phyloP scores from a whole-genome alignment of 2,888 invertebrate species.

The Amaurobius ferox region DNA sequence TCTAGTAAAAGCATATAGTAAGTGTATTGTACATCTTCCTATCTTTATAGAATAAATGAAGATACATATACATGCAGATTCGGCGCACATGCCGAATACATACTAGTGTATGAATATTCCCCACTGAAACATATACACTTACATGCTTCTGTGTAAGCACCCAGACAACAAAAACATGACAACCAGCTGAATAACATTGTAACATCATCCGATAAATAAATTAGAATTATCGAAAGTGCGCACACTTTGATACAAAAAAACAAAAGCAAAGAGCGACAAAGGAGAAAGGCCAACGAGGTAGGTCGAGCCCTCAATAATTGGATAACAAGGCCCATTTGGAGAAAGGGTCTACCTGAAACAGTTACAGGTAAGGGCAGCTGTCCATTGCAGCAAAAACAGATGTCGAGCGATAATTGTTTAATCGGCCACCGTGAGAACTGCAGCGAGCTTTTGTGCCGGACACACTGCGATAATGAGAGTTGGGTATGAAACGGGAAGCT shows the following conservation, averaged over 20 bases:
- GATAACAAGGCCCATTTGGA: constrained; percentile 69
- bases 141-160: too few relatives aligned
- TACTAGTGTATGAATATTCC: too few relatives aligned
- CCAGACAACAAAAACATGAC: background rate
- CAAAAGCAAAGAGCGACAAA: background rate
- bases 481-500: constrained; percentile 44
- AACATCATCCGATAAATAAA: background rate
- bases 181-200: background rate
- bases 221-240: background rate
- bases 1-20: too few relatives aligned
- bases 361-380: constrained; percentile 72
- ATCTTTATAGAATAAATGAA: too few relatives aligned
- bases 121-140: too few relatives aligned
- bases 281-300: background rate
- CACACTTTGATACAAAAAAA: background rate
- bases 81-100: too few relatives aligned
- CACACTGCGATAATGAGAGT: constrained; percentile 63
- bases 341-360: constrained; percentile 54
- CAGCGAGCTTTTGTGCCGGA: constrained; percentile 57
- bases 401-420: constrained; percentile 69
- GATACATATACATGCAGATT: too few relatives aligned
- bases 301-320: constrained; percentile 65
- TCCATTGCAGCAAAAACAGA: constrained; percentile 65
- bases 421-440: constrained; percentile 69
- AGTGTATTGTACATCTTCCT: too few relatives aligned